phyloP scores from a whole-genome alignment of 2,113 vertebrate species.

The Gavialis gangeticus region DNA sequence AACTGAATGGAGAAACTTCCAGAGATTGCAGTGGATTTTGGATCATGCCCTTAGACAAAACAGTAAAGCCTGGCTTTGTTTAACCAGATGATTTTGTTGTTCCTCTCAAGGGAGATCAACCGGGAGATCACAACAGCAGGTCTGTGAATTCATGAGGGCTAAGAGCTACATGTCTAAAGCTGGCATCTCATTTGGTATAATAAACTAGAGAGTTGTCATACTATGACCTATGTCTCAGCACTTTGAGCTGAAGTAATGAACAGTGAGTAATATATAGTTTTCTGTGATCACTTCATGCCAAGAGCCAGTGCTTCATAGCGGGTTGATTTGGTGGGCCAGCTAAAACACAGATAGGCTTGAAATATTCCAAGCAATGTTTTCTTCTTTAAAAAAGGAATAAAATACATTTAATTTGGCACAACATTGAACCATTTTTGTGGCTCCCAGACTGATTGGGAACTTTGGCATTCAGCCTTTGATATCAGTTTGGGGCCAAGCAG shows the following conservation, averaged over 20 bases:
- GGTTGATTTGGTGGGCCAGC: background rate
- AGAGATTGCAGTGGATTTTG: background rate
- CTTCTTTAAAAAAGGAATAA: background rate
- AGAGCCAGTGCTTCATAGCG: background rate
- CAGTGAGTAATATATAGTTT: background rate
- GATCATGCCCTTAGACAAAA: background rate
- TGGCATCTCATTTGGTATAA: conserved; percentile 8
- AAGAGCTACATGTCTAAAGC: background rate
- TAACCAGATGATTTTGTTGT: background rate
- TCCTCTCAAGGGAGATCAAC: background rate
- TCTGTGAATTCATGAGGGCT: background rate
- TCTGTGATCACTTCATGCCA: background rate
- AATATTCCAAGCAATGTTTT: background rate
- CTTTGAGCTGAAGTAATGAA: conserved; percentile 42
- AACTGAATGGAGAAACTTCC: background rate
- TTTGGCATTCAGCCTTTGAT: background rate
- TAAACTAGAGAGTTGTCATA: background rate
- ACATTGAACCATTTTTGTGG: background rate
- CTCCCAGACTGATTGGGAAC: background rate
- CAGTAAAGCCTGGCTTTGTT: background rate
- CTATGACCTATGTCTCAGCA: background rate
- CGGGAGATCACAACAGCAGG: background rate
- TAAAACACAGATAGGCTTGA: background rate
- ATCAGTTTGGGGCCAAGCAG: background rate
- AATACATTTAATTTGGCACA: background rate